Evolutionary conservation across 2,113 vertebrate genomes (phyloP).

Genomic region (Furnarius figulus): DNA sequence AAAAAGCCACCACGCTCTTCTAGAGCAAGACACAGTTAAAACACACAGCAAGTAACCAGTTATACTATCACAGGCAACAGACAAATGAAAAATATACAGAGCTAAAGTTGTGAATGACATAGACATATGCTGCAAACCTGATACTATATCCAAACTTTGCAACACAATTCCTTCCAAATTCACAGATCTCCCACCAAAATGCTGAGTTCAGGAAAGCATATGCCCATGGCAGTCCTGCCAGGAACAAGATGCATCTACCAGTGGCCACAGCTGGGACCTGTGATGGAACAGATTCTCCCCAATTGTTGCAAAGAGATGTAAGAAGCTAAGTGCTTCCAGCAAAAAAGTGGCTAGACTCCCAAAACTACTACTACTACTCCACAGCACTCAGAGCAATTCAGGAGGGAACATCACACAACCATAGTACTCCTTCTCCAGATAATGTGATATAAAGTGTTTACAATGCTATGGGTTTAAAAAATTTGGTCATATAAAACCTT

Average conservation of each 20-base stretch:
- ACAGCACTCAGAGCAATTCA: neutral
- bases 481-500: fast-evolving
- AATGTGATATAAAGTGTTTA: neutral
- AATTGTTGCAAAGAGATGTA: fast-evolving
- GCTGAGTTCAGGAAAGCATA: neutral
- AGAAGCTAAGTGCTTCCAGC: neutral
- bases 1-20: neutral
- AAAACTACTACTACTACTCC: neutral
- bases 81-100: neutral
- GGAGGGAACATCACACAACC: neutral
- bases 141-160: neutral
- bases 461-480: neutral
- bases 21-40: neutral
- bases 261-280: neutral
- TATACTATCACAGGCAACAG: neutral
- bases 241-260: neutral
- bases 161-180: neutral
- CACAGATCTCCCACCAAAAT: neutral
- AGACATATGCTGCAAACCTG: neutral
- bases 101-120: neutral
- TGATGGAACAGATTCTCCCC: neutral
- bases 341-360: neutral
- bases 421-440: neutral
- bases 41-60: neutral
- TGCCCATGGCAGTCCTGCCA: neutral